Evolutionary conservation across 1,140 invertebrate genomes (phyloP), one percentile per base, ranked within the genome.

Genomic region (Ditylenchus dipsaci): DNA sequence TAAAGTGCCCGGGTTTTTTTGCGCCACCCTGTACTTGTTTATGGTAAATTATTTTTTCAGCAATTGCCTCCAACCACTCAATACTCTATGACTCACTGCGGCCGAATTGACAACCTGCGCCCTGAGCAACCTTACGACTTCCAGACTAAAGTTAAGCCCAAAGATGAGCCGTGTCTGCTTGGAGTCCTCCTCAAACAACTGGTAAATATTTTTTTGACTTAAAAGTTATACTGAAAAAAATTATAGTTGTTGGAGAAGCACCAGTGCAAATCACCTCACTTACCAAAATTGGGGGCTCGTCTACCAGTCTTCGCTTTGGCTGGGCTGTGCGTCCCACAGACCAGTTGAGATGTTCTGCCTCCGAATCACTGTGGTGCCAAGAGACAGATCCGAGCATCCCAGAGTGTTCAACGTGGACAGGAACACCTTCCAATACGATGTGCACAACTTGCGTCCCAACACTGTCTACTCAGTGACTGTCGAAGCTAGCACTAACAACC

Each of bases 381-480:
- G 49, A 15, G 80, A 83, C 68, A 65, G 78, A 23, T 57, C 66
- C 17, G 73, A 76, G 53, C 78, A 66, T 33, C 56, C 81, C 43
- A 72, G 78, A 21, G 72, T 69, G 11, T 82, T 78, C 71, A 78
- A 72, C 26, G 79, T 82, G 30, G 80, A 82, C 63, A 65, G 71
- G 9, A 75, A 66, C 69, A 83, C 81, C 27, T 69, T 78, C 63
- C 79, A 83, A 65, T 82, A 82, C 42, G 23, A 66, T 13, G 76
- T 79, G 23, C 78, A 82, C 64, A 72, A 69, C 1, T 66, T 82
- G 7, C 49, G 69, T 17, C 76, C 80, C 21, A 69, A 67, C 26
- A 83, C 80, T 1, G 67, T 71, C 15, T 82, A 82, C 70, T 68
- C 80, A 13, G 81, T 82, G 8, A 82, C 82, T 38, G 80, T 82